Percentiles rank a stretch among this genome's conserved stretches.
phyloP scores from a whole-genome alignment of 1,140 invertebrate species.

The Megalopta genalis region DNA sequence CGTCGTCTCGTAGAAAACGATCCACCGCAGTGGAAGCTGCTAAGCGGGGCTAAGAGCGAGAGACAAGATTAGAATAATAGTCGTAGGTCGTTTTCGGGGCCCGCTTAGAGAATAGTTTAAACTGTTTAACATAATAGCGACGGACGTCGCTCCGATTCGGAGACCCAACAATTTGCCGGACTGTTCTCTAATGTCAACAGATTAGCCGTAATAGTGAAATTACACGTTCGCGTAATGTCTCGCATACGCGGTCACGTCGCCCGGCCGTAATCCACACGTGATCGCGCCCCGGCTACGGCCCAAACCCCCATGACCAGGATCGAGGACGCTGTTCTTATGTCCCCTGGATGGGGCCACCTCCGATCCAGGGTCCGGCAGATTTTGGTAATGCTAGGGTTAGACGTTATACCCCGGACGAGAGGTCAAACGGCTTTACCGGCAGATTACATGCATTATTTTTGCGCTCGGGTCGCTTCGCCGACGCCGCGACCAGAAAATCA shows the following conservation, averaged over 20 bases:
- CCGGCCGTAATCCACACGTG: conserved; percentile 66
- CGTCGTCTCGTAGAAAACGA: conserved; percentile 35
- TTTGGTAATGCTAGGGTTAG: conserved; percentile 75
- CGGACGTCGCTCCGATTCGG: conserved; percentile 48
- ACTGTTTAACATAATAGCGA: conserved; percentile 77
- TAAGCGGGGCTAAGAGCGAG: conserved; percentile 5
- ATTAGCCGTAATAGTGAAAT: conserved; percentile 80
- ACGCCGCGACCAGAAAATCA: conserved; percentile 56
- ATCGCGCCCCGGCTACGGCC: conserved; percentile 51
- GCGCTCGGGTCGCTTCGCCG: conserved; percentile 20
- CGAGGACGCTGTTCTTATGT: conserved; percentile 6
- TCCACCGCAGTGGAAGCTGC: not conserved
- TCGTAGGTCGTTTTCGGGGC: conserved; percentile 31
- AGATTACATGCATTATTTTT: conserved; percentile 75
- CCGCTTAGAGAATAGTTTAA: conserved; percentile 68
- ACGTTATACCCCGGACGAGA: conserved; percentile 63
- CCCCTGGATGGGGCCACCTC: conserved; percentile 18
- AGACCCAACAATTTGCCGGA: conserved; percentile 70
- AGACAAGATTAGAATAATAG: conserved; percentile 73
- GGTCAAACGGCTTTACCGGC: conserved; percentile 71
- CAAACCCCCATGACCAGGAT: not conserved
- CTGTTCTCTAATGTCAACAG: conserved; percentile 78
- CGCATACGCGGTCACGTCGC: conserved; percentile 69
- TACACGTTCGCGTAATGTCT: conserved; percentile 74
- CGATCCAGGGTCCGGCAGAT: conserved; percentile 53